These are phyloP conservation scores for Sphecodes monilicornis DNA, from an alignment of 2,888 invertebrate genomes.

Conservation along the genomic window DNA sequence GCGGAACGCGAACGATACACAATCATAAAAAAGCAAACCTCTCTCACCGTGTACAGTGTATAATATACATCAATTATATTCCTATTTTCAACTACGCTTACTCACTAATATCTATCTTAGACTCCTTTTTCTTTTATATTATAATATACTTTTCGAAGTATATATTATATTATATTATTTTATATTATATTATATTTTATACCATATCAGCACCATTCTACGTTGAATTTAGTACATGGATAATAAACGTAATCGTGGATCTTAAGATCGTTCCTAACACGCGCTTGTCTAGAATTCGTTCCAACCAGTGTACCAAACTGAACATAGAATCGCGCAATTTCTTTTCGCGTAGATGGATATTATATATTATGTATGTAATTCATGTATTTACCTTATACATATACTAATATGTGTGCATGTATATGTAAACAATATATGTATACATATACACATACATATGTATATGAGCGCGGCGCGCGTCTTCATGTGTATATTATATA, in stretches of 20 bases:
- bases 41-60: constrained; percentile 73
- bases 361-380: constrained; percentile 7
- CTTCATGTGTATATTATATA: neutral
- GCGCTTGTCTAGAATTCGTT: constrained; percentile 29
- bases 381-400: neutral
- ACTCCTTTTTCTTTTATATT: constrained; percentile 69
- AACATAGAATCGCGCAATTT: constrained; percentile 73
- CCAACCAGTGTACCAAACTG: constrained; percentile 66
- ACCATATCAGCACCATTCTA: constrained; percentile 71
- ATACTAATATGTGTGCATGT: neutral
- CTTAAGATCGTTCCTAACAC: constrained; percentile 25
- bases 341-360: constrained; percentile 42
- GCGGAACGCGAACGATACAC: constrained; percentile 58
- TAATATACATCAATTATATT: constrained; percentile 76
- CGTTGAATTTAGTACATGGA: constrained; percentile 72
- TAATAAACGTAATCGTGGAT: constrained; percentile 61
- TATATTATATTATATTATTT: constrained; percentile 58
- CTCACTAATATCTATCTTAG: constrained; percentile 76
- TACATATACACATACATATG: neutral
- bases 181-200: constrained; percentile 46
- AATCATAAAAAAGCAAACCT: constrained; percentile 67
- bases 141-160: constrained; percentile 72
- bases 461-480: neutral
- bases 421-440: constrained; percentile 1
- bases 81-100: constrained; percentile 74